These are phyloP conservation scores for Hirundichthys speculiger DNA, from an alignment of 2,113 vertebrate genomes.

Conservation along the genomic window DNA sequence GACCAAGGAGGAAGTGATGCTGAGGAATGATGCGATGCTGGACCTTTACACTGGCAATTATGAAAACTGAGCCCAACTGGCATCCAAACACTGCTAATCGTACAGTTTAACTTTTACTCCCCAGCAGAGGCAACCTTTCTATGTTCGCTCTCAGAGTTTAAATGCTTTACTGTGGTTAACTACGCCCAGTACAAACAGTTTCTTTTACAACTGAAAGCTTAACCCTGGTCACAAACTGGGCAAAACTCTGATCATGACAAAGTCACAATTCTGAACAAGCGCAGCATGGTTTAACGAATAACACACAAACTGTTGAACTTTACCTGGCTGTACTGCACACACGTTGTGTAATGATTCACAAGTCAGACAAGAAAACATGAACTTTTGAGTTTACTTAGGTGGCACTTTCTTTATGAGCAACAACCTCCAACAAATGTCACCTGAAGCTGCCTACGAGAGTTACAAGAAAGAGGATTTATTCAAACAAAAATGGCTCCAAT, in stretches of 20 bases:
- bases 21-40: constrained; percentile 10
- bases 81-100: constrained; percentile 4
- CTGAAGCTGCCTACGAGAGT: too few species aligned
- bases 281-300: neutral
- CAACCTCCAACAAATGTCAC: too few species aligned
- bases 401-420: too few species aligned
- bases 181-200: too few species aligned
- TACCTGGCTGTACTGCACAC: too few species aligned
- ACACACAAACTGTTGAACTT: neutral
- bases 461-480: too few species aligned
- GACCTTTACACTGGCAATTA: constrained; percentile 26
- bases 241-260: too few species aligned
- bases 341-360: neutral
- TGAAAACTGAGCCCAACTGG: constrained; percentile 16
- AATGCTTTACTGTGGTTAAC: constrained; percentile 31
- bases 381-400: too few species aligned
- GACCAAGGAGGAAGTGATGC: constrained; percentile 11
- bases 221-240: too few species aligned
- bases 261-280: neutral
- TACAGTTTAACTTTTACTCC: constrained; percentile 30
- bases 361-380: neutral
- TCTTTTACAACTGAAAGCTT: too few species aligned
- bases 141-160: constrained; percentile 11
- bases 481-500: too few species aligned
- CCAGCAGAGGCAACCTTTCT: constrained; percentile 30